These are phyloP conservation scores for Rhynchotus rufescens DNA, from an alignment of 2,797 vertebrate genomes.

Conservation along the genomic window DNA sequence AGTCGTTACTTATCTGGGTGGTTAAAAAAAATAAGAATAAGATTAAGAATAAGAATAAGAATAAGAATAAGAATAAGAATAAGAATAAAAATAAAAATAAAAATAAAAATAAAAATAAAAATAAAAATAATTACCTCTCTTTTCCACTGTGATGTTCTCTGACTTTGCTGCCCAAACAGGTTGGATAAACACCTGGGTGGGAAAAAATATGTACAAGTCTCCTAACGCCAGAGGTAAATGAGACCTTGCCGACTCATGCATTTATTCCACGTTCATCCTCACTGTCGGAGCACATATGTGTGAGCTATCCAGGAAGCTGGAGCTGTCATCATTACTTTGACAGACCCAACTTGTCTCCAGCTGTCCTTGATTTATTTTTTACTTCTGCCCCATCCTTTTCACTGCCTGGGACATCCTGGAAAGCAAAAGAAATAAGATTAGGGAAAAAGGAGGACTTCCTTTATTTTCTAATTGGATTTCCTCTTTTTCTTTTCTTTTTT, in stretches of 20 bases:
- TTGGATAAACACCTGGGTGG: not conserved
- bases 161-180: accelerated
- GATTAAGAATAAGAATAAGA: too few relatives aligned
- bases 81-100: too few relatives aligned
- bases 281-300: accelerated
- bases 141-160: not conserved
- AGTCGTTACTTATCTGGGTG: too few relatives aligned
- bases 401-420: not conserved
- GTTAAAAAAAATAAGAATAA: too few relatives aligned
- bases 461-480: not conserved
- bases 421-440: not conserved
- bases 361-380: not conserved
- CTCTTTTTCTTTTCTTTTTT: not conserved
- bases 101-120: too few relatives aligned
- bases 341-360: not conserved
- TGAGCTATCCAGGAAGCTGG: not conserved
- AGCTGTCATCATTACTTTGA: not conserved
- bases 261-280: accelerated
- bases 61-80: too few relatives aligned
- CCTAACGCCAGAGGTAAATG: not conserved
- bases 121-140: not conserved
- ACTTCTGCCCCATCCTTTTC: not conserved
- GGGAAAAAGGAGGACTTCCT: not conserved
- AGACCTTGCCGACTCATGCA: not conserved
- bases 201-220: not conserved